Evolutionary conservation across 2,113 vertebrate genomes (phyloP), one percentile per base, ranked within the genome.

Genomic region (Epinephelus fuscoguttatus): DNA sequence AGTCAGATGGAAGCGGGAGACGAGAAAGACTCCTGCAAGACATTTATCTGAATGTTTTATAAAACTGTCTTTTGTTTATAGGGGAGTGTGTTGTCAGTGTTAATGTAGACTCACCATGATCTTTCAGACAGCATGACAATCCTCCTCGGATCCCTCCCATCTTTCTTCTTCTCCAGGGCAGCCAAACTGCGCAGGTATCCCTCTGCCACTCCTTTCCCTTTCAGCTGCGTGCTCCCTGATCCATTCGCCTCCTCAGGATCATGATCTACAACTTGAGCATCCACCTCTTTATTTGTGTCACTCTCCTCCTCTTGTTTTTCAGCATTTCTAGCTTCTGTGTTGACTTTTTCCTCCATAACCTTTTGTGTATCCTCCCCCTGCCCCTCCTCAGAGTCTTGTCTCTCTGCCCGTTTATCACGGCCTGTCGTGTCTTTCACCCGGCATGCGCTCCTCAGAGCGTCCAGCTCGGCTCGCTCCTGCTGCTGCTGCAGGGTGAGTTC

Each of bases 91-190:
- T 19, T 33, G 27, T 15, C 2, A 50, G 18, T 0, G n/a, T 42
- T 80, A 2, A 49, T 17, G 18, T 18, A 1, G 18, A 79, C 89
- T 89, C 70, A 94, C 95, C 94, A 92, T 27, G 94, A 94, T 75
- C 94, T 85, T 86, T 95, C 94, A 33, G 91, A 92, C 61, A 95
- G 76, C 94, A 94, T 94, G 52, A 92, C 88, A 15, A 93, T 92
- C 82, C 69, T 95, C 71, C 84, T 91, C 0, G 92, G 92, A 55
- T 93, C 92, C 59, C 67, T 92, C 0, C 60, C 82, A 9, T 87
- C 92, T 71, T 80, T 91, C 69, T 82, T 95, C 45, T 85, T 91
- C 61, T 93, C 91, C n/a, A 84, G 62, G 0, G 85, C 89, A 25
- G 88, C 92, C 81, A 93, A 61, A 75, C 75, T 92, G 27, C 88